phyloP scores from a whole-genome alignment of 2,888 invertebrate genomes.

The Cheilosia urbana region DNA sequence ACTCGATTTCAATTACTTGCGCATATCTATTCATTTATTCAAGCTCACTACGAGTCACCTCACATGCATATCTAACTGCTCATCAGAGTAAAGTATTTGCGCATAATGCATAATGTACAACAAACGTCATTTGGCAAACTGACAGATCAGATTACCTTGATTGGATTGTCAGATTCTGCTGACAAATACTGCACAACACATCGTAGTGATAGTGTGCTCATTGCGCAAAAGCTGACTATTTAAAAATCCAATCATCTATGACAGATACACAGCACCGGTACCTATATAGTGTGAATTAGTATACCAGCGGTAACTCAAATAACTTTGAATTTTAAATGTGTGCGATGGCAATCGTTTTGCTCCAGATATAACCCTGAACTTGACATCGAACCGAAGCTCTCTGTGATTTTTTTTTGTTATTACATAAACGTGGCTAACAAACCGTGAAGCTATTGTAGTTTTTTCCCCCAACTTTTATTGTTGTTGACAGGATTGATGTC shows the following conservation, averaged over 20 bases:
- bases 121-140: conserved; percentile 20
- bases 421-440: conserved; percentile 68
- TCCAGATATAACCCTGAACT: conserved; percentile 73
- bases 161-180: conserved; percentile 27
- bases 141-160: conserved; percentile 33
- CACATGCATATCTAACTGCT: conserved; percentile 47
- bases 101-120: neutral
- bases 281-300: conserved; percentile 1
- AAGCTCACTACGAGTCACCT: conserved; percentile 39
- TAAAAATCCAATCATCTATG: conserved; percentile 53
- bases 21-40: conserved; percentile 17
- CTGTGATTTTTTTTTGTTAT: conserved; percentile 51
- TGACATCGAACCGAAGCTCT: conserved; percentile 54
- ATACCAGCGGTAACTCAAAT: conserved; percentile 3
- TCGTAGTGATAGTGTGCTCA: conserved; percentile 9
- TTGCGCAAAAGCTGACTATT: conserved; percentile 38
- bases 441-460: conserved; percentile 50
- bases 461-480: conserved; percentile 25
- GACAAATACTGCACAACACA: conserved; percentile 14
- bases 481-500: conserved; percentile 35
- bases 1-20: conserved; percentile 16
- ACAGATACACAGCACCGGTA: neutral
- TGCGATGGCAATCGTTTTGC: conserved; percentile 57
- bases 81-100: conserved; percentile 35
- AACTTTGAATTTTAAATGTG: conserved; percentile 38